Percentiles rank a stretch among this genome's conserved stretches.
Conservation (phyloP, 2,888 invertebrate genomes). For the Drosophila algonquin region DNA sequence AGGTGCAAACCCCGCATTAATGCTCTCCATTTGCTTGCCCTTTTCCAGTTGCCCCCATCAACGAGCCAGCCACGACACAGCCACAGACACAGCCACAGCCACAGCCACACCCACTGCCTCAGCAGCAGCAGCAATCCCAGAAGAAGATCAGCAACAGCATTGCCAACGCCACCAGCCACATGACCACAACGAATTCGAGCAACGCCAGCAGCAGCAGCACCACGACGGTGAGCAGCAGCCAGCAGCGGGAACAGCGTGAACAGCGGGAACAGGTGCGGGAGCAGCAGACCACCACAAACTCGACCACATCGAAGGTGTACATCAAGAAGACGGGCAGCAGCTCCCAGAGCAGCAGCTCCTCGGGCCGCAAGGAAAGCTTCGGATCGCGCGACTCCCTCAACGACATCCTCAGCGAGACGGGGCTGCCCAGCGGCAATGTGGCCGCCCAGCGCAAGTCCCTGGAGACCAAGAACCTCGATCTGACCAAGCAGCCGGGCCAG, state of each 20-base stretch:
- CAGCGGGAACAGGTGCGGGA: conserved; percentile 23
- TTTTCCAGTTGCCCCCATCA: conserved; percentile 80
- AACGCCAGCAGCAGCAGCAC: conserved; percentile 48
- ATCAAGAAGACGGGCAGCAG: conserved; percentile 71
- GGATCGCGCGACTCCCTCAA: conserved; percentile 83
- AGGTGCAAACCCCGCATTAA: conserved; percentile 33
- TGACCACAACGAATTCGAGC: conserved; percentile 68
- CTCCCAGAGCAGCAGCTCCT: conserved; percentile 53
- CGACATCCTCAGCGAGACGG: conserved; percentile 83
- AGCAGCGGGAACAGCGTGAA: conserved; percentile 32
- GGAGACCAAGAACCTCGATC: conserved; percentile 83
- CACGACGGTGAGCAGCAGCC: conserved; percentile 44
- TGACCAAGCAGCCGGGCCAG: conserved; percentile 76
- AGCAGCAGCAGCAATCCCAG: conserved; percentile 53
- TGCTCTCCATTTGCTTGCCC: conserved; percentile 38
- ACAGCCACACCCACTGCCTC: conserved; percentile 36
- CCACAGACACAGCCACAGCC: conserved; percentile 55
- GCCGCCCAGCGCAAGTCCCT: conserved; percentile 86
- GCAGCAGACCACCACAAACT: conserved; percentile 34
- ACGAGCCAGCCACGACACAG: conserved; percentile 64
- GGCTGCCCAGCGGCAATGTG: conserved; percentile 83
- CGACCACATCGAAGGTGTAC: conserved; percentile 73
- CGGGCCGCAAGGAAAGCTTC: conserved; percentile 83
- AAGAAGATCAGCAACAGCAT: conserved; percentile 70
- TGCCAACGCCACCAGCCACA: conserved; percentile 59